Evolutionary conservation across 2,113 vertebrate species (phyloP).

Genomic region (Barbus barbus): DNA sequence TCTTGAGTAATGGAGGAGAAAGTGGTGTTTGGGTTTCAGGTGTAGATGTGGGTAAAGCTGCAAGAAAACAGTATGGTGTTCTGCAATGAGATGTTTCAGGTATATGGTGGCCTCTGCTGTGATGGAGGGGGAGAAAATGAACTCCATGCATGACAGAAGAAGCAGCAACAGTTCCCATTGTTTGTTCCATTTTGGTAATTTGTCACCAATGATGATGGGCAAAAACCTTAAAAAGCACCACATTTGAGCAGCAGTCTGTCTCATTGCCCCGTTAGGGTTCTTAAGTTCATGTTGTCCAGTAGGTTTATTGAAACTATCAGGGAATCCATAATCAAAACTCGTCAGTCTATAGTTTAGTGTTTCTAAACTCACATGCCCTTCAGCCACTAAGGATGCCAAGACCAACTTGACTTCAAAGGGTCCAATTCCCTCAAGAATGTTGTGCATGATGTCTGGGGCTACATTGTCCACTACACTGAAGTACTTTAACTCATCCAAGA

Average conservation of each 20-base stretch:
- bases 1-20: neutral
- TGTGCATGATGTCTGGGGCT: neutral
- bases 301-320: neutral
- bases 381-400: neutral
- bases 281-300: neutral
- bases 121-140: neutral
- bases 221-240: neutral
- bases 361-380: neutral
- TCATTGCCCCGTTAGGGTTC: neutral
- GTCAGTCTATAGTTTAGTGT: neutral
- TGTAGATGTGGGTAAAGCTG: neutral
- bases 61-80: neutral
- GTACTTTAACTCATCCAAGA: neutral
- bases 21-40: conserved; percentile 2
- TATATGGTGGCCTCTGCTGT: neutral
- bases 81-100: neutral
- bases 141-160: neutral
- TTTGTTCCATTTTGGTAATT: neutral
- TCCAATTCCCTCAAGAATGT: neutral
- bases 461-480: neutral
- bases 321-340: neutral
- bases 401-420: neutral
- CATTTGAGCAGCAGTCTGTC: neutral
- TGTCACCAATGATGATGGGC: neutral
- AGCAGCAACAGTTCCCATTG: neutral